Conservation (phyloP, 1,140 invertebrate species). For the Cydia strobilella region DNA sequence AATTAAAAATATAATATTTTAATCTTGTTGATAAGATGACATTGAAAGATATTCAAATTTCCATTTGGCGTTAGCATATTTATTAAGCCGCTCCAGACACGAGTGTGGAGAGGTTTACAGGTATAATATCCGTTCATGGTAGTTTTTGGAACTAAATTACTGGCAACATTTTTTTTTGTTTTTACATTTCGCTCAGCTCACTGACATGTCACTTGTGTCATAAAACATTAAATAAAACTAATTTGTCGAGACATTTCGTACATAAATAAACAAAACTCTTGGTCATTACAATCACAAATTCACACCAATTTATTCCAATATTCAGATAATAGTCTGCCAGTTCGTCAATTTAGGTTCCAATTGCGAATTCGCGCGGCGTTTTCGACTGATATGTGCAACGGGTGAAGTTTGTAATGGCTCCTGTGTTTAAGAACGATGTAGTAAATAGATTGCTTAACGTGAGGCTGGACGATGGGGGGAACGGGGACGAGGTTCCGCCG, state of each 20-base stretch:
- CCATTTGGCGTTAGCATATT: too few relatives aligned
- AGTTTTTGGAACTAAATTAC: not conserved
- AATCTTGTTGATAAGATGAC: too few relatives aligned
- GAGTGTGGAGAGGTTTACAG: too few relatives aligned
- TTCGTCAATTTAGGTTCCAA: not conserved
- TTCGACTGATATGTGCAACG: conserved; percentile 45
- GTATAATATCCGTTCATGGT: too few relatives aligned
- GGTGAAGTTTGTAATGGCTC: conserved; percentile 57
- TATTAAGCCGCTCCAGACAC: too few relatives aligned
- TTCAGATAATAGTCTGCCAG: conserved; percentile 12
- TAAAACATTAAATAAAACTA: conserved; percentile 6
- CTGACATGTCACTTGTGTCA: conserved; percentile 30
- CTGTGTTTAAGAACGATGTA: conserved; percentile 71
- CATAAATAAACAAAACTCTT: conserved; percentile 33
- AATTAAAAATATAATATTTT: too few relatives aligned
- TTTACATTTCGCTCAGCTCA: not conserved
- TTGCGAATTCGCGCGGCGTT: conserved; percentile 34
- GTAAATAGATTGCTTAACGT: conserved; percentile 65
- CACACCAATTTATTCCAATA: conserved; percentile 28
- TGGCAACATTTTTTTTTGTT: conserved; percentile 12
- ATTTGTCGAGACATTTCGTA: conserved; percentile 27
- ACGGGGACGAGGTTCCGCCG: conserved; percentile 63
- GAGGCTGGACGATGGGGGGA: conserved; percentile 56
- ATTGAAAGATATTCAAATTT: too few relatives aligned
- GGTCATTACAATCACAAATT: conserved; percentile 20